Conservation (phyloP, 2,888 invertebrate genomes). For the Sturmia bella region DNA sequence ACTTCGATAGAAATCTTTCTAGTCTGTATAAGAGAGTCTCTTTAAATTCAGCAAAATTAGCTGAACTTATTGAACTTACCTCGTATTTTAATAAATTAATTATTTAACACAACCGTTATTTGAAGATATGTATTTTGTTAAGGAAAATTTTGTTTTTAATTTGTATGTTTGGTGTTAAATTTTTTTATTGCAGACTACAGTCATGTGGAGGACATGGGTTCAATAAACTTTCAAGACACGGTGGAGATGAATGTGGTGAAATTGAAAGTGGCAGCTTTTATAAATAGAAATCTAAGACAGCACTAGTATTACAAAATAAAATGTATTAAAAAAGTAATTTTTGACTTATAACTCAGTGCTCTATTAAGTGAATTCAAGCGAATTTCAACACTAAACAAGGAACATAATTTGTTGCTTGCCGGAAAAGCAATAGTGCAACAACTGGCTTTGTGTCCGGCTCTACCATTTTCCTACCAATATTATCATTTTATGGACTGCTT, state of each 20-base stretch:
- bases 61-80: too few species aligned
- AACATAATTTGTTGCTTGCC: too few species aligned
- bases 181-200: constrained; percentile 74
- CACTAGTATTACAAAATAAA: constrained; percentile 11
- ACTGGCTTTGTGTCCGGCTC: too few species aligned
- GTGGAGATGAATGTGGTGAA: constrained; percentile 78
- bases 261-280: constrained; percentile 75
- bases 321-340: neutral
- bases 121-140: neutral
- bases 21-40: too few species aligned
- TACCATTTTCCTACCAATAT: too few species aligned
- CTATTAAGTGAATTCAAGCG: too few species aligned
- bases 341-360: too few species aligned
- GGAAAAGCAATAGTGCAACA: too few species aligned
- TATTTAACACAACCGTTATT: constrained; percentile 17
- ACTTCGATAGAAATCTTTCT: too few species aligned
- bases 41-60: too few species aligned
- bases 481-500: too few species aligned
- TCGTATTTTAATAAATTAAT: constrained; percentile 26
- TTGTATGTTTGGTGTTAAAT: neutral
- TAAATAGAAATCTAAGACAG: constrained; percentile 69
- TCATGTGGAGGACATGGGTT: constrained; percentile 78
- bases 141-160: neutral
- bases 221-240: constrained; percentile 75
- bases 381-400: too few species aligned